phyloP scores from a whole-genome alignment of 2,113 vertebrate species.

The Hemicordylus capensis region DNA sequence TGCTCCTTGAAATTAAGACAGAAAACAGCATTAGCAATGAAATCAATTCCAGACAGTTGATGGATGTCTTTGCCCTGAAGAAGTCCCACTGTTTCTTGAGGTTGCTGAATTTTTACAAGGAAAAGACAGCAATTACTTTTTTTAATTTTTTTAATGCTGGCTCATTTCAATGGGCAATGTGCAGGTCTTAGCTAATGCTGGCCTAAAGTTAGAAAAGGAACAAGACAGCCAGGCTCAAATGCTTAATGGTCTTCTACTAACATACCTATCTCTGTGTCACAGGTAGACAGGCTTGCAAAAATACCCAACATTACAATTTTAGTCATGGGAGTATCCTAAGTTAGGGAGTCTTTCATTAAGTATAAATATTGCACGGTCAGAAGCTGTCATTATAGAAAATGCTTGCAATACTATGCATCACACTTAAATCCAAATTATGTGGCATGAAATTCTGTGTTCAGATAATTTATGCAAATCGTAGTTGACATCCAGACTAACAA shows the following conservation, averaged over 20 bases:
- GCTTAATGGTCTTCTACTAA: not conserved
- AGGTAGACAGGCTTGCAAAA: not conserved
- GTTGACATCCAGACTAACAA: no score
- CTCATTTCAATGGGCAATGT: not conserved
- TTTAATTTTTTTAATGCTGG: not conserved
- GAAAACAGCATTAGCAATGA: not conserved
- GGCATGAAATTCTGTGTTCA: not conserved
- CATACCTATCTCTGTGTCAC: not conserved
- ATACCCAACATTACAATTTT: not conserved
- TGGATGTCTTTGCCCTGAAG: slow-evolving; percentile 11
- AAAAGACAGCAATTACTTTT: not conserved
- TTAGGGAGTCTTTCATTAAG: not conserved
- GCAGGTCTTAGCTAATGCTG: not conserved
- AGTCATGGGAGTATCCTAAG: not conserved
- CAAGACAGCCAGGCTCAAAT: not conserved
- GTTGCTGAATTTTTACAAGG: not conserved
- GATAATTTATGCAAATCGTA: not conserved
- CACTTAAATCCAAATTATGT: not conserved
- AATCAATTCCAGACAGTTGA: slow-evolving; percentile 14
- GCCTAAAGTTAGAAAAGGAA: not conserved
- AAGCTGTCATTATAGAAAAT: not conserved
- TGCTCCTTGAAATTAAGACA: slow-evolving; percentile 3
- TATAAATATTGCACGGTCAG: not conserved
- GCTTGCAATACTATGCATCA: not conserved
- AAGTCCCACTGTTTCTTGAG: not conserved